Conservation (phyloP, 2,888 invertebrate genomes). For the Seira ritae region DNA sequence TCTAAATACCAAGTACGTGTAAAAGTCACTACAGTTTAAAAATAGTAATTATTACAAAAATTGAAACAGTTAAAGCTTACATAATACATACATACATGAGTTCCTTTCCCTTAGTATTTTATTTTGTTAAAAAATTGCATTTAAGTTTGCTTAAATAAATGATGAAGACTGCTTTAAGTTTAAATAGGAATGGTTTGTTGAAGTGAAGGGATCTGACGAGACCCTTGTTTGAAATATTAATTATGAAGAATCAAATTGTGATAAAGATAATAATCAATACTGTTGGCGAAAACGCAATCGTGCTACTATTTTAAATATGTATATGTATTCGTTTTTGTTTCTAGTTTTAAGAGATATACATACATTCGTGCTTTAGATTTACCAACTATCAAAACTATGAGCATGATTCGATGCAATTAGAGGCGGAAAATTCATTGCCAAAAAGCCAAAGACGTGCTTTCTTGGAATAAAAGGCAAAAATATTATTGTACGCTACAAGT, state of each 20-base stretch:
- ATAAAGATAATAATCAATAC: neutral
- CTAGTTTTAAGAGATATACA: too few species aligned
- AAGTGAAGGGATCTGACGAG: too few species aligned
- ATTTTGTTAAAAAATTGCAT: neutral
- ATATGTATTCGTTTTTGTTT: too few species aligned
- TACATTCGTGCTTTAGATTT: too few species aligned
- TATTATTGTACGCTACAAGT: too few species aligned
- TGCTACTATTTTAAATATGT: too few species aligned
- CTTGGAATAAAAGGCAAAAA: too few species aligned
- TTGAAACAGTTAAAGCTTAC: slow-evolving; percentile 18
- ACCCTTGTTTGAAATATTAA: neutral
- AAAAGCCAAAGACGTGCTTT: too few species aligned
- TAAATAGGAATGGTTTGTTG: neutral
- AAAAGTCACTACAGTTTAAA: slow-evolving; percentile 2
- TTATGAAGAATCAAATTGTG: neutral
- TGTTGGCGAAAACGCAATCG: too few species aligned
- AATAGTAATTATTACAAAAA: neutral
- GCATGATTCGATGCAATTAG: too few species aligned
- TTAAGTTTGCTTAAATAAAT: neutral
- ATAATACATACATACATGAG: slow-evolving; percentile 32
- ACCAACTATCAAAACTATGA: too few species aligned
- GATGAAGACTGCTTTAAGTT: neutral
- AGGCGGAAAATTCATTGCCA: too few species aligned
- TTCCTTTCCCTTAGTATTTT: slow-evolving; percentile 19
- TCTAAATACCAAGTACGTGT: slow-evolving; percentile 19